These are phyloP conservation scores for Apis florea DNA, from an alignment of 1,140 invertebrate species.

Conservation along the genomic window DNA sequence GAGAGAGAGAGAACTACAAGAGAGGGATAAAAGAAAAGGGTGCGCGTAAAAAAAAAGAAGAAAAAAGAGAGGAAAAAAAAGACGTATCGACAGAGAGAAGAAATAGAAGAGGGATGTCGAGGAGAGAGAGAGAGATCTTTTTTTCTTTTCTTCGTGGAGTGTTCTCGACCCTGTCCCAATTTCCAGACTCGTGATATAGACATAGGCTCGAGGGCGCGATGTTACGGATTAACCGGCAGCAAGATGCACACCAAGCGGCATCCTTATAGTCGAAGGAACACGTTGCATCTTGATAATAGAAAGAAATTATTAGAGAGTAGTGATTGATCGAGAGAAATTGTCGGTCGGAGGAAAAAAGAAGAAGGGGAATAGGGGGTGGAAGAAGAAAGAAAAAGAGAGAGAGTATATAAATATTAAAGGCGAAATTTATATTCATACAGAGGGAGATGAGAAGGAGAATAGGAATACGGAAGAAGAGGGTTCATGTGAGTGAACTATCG, in stretches of 20 bases:
- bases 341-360: no score
- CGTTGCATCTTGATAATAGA: neutral
- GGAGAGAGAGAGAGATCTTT: constrained; percentile 13
- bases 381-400: no score
- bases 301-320: neutral
- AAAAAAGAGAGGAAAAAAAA: neutral
- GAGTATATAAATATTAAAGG: neutral
- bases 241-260: neutral
- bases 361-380: neutral
- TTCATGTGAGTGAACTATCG: constrained; percentile 60
- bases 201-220: neutral
- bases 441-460: neutral
- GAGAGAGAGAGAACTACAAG: neutral
- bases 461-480: neutral
- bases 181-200: constrained; percentile 20
- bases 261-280: neutral
- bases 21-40: neutral
- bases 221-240: constrained; percentile 11
- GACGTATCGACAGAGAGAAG: neutral
- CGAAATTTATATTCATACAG: no score
- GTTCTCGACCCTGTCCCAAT: constrained; percentile 52
- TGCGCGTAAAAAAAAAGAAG: no score
- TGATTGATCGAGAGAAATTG: neutral
- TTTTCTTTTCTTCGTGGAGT: constrained; percentile 18
- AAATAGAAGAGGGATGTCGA: constrained; percentile 5